Evolutionary conservation across 2,888 invertebrate genomes (phyloP).

Genomic region (Drosophila austrosaltans): DNA sequence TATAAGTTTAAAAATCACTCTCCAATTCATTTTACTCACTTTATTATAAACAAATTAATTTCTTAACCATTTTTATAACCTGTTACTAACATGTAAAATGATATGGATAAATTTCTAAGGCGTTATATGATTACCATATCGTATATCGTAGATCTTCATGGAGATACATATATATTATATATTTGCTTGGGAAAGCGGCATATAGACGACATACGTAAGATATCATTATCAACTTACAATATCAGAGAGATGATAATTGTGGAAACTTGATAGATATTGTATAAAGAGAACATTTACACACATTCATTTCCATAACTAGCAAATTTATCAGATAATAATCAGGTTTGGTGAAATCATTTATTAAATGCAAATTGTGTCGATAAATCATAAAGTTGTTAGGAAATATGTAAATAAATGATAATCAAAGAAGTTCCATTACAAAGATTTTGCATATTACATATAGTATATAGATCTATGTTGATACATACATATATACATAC

Average conservation of each 20-base stretch:
- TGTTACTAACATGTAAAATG: no score
- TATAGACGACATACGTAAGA: neutral
- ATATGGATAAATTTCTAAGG: no score
- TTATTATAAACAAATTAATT: no score
- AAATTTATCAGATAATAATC: constrained; percentile 2
- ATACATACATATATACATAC: no score
- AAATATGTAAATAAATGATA: neutral
- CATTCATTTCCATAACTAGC: neutral
- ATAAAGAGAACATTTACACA: neutral
- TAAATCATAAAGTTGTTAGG: neutral
- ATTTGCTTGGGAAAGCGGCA: no score
- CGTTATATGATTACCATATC: no score
- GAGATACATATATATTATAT: no score
- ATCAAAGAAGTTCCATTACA: neutral
- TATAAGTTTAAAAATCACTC: no score
- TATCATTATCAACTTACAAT: neutral
- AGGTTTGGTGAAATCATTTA: neutral
- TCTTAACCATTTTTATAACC: no score
- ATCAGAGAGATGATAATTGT: neutral
- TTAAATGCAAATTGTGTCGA: constrained; percentile 8
- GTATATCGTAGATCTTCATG: no score
- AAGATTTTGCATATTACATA: neutral
- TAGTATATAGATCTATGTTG: no score
- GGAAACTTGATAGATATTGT: neutral
- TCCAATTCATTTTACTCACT: no score